Conservation (phyloP, 2,113 vertebrate species). For the Mobula birostris region DNA sequence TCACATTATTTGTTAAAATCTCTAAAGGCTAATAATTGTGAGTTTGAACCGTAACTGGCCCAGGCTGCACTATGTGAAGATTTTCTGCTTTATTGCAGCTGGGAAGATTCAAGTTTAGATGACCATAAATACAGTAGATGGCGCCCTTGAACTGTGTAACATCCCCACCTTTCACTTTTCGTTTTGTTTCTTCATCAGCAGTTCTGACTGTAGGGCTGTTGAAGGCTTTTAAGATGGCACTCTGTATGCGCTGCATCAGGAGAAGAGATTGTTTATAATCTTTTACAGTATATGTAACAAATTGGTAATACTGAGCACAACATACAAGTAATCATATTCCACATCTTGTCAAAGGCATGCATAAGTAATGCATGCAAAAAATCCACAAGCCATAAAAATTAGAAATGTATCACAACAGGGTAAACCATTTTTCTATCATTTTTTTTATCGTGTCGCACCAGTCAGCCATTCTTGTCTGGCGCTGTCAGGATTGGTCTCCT, state of each 20-base stretch:
- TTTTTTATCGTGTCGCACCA: too few species aligned
- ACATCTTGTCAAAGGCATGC: not conserved
- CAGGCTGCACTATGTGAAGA: not conserved
- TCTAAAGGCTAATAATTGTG: not conserved
- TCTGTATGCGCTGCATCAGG: slow-evolving; percentile 78
- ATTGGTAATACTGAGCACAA: not conserved
- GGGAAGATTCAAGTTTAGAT: not conserved
- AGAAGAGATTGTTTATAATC: slow-evolving; percentile 38
- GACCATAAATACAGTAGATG: slow-evolving; percentile 59
- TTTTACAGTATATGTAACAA: not conserved
- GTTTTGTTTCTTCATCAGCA: slow-evolving; percentile 90
- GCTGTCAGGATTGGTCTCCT: too few species aligned
- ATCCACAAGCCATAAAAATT: not conserved
- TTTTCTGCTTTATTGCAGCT: not conserved
- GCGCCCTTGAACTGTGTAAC: slow-evolving; percentile 48
- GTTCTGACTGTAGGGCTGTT: slow-evolving; percentile 96
- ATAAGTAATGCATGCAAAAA: not conserved
- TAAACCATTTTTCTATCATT: not conserved
- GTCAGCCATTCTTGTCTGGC: too few species aligned
- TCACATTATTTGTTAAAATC: not conserved
- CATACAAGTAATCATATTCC: not conserved
- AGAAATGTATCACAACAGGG: not conserved
- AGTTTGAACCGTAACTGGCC: not conserved
- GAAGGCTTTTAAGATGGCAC: slow-evolving; percentile 87
- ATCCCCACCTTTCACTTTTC: slow-evolving; percentile 84